A percentile compares a stretch with the other conserved stretches of the same genome.
These are phyloP conservation scores for Harpalus rufipes DNA, from an alignment of 2,888 invertebrate species.

Conservation along the genomic window DNA sequence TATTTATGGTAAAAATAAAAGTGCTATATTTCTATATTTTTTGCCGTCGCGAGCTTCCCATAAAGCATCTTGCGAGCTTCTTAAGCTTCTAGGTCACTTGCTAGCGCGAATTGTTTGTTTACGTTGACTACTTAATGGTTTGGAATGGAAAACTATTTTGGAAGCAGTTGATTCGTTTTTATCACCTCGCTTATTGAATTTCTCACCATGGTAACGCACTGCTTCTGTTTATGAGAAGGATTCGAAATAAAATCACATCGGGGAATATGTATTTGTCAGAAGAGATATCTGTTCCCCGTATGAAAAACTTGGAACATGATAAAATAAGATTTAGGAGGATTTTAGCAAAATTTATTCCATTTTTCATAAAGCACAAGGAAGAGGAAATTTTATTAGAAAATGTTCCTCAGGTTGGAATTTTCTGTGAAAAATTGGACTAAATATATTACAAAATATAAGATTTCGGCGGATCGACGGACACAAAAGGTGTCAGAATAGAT, in stretches of 20 bases:
- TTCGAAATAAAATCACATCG: constrained; percentile 36
- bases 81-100: constrained; percentile 26
- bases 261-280: constrained; percentile 40
- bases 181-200: constrained; percentile 54
- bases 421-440: constrained; percentile 4
- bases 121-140: constrained; percentile 55
- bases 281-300: not conserved
- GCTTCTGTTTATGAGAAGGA: constrained; percentile 37
- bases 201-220: constrained; percentile 19
- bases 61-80: constrained; percentile 43
- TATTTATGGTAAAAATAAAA: constrained; percentile 31
- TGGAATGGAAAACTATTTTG: constrained; percentile 57
- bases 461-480: not conserved
- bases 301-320: constrained; percentile 12
- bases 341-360: constrained; percentile 26
- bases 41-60: not conserved
- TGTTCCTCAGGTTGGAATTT: not conserved
- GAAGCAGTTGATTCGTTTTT: constrained; percentile 48
- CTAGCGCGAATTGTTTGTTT: constrained; percentile 57
- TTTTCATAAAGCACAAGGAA: constrained; percentile 3
- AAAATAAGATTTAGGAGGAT: constrained; percentile 7
- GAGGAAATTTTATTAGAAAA: not conserved
- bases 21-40: constrained; percentile 13
- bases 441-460: constrained; percentile 2
- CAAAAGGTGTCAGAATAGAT: not conserved